A percentile compares a stretch with the other conserved stretches of the same genome.
These are phyloP conservation scores for Choristoneura rosaceana DNA, from an alignment of 2,888 invertebrate species.

Conservation along the genomic window DNA sequence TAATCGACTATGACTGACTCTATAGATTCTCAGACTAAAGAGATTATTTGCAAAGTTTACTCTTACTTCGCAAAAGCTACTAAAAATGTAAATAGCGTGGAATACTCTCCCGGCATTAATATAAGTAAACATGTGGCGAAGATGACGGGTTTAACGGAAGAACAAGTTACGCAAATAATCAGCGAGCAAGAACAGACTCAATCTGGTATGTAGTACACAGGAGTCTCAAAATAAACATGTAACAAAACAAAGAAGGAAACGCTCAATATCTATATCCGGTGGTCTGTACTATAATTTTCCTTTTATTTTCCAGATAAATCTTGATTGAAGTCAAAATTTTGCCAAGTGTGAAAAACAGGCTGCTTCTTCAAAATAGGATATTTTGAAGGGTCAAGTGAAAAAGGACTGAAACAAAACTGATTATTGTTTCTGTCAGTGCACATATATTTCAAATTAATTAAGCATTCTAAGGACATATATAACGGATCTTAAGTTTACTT, in stretches of 20 bases:
- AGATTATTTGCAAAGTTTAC: neutral
- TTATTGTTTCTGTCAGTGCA: neutral
- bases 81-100: neutral
- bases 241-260: neutral
- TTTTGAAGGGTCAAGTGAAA: too few relatives aligned
- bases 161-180: neutral
- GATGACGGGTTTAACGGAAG: neutral
- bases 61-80: neutral
- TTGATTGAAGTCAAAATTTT: too few relatives aligned
- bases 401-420: neutral
- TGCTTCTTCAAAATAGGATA: too few relatives aligned
- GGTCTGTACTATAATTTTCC: too few relatives aligned
- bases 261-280: too few relatives aligned
- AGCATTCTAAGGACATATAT: neutral
- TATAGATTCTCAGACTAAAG: neutral
- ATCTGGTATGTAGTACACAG: too few relatives aligned
- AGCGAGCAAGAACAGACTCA: neutral
- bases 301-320: too few relatives aligned
- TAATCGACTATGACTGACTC: neutral
- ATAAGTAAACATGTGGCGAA: neutral
- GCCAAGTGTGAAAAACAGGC: too few relatives aligned
- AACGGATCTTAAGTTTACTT: neutral
- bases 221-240: too few relatives aligned
- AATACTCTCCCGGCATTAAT: neutral
- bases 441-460: neutral